Percentiles rank a stretch among this genome's conserved stretches.
Evolutionary conservation across 2,113 vertebrate genomes (phyloP).

Genomic region (Pteronura brasiliensis): DNA sequence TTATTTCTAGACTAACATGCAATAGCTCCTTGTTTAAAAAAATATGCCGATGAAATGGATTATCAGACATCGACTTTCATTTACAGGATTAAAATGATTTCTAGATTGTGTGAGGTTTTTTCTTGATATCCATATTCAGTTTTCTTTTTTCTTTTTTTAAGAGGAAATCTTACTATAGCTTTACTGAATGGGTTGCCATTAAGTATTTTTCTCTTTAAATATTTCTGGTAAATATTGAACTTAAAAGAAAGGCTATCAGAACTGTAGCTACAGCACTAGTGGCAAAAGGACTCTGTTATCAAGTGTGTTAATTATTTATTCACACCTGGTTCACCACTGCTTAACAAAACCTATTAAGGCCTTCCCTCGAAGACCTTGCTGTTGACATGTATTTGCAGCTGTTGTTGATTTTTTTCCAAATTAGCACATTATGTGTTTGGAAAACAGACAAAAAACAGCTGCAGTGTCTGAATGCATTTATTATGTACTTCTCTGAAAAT

Average conservation of each 20-base stretch:
- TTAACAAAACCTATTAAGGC: conserved; percentile 71
- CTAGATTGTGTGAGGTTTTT: background rate
- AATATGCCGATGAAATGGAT: background rate
- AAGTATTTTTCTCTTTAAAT: conserved; percentile 27
- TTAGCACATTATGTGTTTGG: conserved; percentile 62
- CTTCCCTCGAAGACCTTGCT: conserved; percentile 64
- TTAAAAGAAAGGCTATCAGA: conserved; percentile 44
- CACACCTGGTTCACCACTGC: conserved; percentile 64
- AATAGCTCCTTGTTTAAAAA: background rate
- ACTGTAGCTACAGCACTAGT: background rate
- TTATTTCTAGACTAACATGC: background rate
- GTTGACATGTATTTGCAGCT: conserved; percentile 75
- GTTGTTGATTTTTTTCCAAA: conserved; percentile 72
- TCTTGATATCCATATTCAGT: background rate
- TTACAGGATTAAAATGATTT: background rate
- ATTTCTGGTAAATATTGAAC: background rate
- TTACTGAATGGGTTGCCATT: background rate
- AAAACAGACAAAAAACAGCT: conserved; percentile 75
- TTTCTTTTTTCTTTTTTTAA: background rate
- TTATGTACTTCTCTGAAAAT: conserved; percentile 66
- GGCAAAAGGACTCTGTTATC: conserved; percentile 32
- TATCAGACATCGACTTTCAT: background rate
- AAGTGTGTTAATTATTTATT: conserved; percentile 71
- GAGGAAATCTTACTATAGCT: background rate
- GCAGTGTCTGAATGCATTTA: conserved; percentile 67